These are phyloP conservation scores for Ammodytes marinus DNA, from an alignment of 2,113 vertebrate genomes.

Conservation along the genomic window DNA sequence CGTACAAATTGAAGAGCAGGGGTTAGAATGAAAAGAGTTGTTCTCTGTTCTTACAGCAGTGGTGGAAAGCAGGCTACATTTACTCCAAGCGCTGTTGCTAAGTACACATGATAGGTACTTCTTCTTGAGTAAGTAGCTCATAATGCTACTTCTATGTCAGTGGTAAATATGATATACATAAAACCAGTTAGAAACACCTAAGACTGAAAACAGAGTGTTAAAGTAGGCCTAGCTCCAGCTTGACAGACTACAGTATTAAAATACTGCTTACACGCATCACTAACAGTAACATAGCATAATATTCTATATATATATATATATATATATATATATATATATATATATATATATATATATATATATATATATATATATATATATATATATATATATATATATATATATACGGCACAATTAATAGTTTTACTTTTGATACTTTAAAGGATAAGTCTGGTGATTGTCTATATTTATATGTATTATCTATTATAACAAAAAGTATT, in stretches of 20 bases:
- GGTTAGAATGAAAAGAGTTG: background rate
- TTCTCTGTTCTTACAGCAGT: conserved; percentile 19
- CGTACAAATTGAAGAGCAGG: conserved; percentile 28
- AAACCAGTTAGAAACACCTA: background rate
- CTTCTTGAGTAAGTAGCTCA: background rate
- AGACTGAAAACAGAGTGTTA: background rate
- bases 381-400: too few species aligned
- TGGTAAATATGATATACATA: background rate
- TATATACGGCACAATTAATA: background rate
- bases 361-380: too few species aligned
- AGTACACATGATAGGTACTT: background rate
- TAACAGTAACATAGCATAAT: background rate
- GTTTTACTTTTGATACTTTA: background rate
- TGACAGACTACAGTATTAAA: background rate
- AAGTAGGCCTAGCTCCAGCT: background rate
- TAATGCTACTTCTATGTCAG: background rate
- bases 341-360: too few species aligned
- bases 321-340: too few species aligned
- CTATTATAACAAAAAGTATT: too few species aligned
- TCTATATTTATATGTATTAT: background rate
- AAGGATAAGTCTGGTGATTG: background rate
- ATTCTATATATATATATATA: too few species aligned
- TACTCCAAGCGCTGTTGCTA: background rate
- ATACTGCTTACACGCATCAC: background rate
- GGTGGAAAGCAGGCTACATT: conserved; percentile 15